These are phyloP conservation scores for Argentina silus DNA, from an alignment of 2,797 vertebrate genomes.

Conservation along the genomic window DNA sequence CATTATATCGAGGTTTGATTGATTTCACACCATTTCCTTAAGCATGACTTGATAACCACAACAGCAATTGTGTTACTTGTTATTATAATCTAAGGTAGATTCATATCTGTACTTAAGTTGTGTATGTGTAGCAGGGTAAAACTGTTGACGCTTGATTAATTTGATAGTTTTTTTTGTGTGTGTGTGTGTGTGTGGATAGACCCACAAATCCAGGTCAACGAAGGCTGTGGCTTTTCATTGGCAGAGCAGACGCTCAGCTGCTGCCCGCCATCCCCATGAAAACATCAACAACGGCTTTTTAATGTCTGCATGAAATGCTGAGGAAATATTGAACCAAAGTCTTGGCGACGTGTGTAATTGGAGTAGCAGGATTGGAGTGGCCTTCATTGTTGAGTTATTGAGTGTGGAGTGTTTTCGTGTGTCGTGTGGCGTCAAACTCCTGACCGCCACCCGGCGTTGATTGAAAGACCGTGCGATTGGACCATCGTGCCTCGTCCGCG, in stretches of 20 bases:
- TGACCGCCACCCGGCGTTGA: slow-evolving; percentile 4
- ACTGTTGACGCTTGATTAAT: slow-evolving; percentile 11
- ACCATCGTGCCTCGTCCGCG: background rate
- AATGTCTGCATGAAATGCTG: slow-evolving; percentile 43
- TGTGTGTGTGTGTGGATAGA: slow-evolving; percentile 22
- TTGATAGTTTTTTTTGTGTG: slow-evolving; percentile 43
- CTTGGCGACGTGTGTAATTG: slow-evolving; percentile 47
- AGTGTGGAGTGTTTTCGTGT: slow-evolving; percentile 28
- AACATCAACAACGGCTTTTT: slow-evolving; percentile 61
- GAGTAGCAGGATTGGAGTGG: slow-evolving; percentile 48
- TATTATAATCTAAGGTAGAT: too few species aligned
- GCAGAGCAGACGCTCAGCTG: slow-evolving; percentile 46
- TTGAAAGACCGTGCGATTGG: background rate
- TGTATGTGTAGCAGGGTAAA: background rate
- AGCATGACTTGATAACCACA: background rate
- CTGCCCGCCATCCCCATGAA: slow-evolving; percentile 67
- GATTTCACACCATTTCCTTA: slow-evolving; percentile 42
- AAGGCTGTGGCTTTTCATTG: slow-evolving; percentile 58
- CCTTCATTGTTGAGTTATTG: slow-evolving; percentile 49
- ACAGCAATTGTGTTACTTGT: background rate
- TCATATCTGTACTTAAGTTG: too few species aligned
- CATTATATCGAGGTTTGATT: background rate
- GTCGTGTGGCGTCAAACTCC: slow-evolving; percentile 7
- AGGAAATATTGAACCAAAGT: slow-evolving; percentile 65
- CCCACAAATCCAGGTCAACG: slow-evolving; percentile 65